Conservation (phyloP, 2,113 vertebrate genomes). For the Tragelaphus scriptus region DNA sequence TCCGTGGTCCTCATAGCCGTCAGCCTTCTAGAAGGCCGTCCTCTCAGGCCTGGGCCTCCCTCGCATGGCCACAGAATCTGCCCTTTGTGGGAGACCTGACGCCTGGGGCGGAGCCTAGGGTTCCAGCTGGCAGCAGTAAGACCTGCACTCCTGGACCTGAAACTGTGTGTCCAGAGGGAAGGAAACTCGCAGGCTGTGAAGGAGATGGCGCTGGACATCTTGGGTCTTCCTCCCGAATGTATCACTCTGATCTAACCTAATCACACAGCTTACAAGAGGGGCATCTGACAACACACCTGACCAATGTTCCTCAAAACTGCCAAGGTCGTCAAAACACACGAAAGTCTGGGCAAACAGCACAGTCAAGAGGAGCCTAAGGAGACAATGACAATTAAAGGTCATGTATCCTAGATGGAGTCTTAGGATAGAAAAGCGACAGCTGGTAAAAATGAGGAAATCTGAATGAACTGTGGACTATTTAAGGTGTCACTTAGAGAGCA, state of each 20-base stretch:
- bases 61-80: neutral
- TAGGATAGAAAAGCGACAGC: neutral
- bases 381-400: neutral
- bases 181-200: neutral
- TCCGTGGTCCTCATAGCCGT: neutral
- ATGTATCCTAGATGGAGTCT: neutral
- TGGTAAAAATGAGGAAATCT: neutral
- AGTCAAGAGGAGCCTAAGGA: neutral
- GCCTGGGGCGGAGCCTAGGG: neutral
- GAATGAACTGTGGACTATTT: neutral
- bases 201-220: neutral
- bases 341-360: neutral
- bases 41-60: neutral
- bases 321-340: neutral
- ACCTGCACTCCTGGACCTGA: too few relatives aligned
- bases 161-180: neutral
- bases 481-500: neutral
- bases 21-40: neutral
- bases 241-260: neutral
- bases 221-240: neutral
- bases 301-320: neutral
- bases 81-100: accelerated
- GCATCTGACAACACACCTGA: neutral
- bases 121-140: neutral
- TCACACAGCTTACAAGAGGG: neutral